Conservation (phyloP, 2,888 invertebrate species). For the Linnaemya tessellans region DNA sequence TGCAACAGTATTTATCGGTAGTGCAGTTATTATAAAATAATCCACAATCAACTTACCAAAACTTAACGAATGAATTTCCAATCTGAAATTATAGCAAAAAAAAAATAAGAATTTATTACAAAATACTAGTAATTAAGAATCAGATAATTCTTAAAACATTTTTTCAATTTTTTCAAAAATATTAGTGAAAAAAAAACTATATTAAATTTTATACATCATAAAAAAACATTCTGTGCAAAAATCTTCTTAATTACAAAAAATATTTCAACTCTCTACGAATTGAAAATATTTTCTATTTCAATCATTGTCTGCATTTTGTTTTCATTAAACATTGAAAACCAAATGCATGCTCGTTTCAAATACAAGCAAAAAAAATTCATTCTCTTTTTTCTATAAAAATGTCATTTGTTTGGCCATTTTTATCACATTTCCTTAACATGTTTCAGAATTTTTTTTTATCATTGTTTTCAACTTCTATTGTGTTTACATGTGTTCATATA, state of each 20-base stretch:
- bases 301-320: conserved; percentile 7
- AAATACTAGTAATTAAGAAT: not conserved
- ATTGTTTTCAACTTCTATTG: conserved; percentile 14
- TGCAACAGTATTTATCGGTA: too few species aligned
- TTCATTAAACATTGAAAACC: conserved; percentile 6
- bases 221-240: not conserved
- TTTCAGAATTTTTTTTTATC: not conserved
- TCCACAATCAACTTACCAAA: not conserved
- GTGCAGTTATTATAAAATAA: too few species aligned
- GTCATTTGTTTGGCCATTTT: conserved; percentile 46
- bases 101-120: not conserved
- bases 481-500: conserved; percentile 1
- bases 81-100: not conserved
- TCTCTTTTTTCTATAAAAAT: conserved; percentile 48
- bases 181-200: not conserved
- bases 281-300: conserved; percentile 20
- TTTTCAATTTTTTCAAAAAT: not conserved
- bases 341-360: conserved; percentile 1
- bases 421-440: conserved; percentile 25
- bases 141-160: not conserved
- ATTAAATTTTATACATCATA: not conserved
- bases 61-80: not conserved
- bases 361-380: conserved; percentile 36
- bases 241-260: conserved; percentile 29
- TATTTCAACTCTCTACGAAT: not conserved